Conservation (phyloP, 2,888 invertebrate genomes). For the Ennomos erosarius region DNA sequence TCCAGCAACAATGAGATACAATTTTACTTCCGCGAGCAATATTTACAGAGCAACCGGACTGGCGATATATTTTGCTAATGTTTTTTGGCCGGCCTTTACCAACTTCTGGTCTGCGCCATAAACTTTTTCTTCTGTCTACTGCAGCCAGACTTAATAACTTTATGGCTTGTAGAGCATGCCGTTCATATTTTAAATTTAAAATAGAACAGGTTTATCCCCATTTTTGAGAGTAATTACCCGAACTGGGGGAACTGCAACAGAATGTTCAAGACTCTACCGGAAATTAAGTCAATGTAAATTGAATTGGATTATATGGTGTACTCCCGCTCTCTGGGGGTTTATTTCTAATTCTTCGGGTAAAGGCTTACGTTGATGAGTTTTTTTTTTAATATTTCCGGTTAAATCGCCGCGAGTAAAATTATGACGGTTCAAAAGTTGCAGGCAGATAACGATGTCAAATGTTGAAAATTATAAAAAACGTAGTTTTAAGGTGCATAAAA, state of each 20-base stretch:
- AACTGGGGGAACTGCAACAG: conserved; percentile 25
- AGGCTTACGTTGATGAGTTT: conserved; percentile 32
- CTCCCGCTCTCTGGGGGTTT: conserved; percentile 27
- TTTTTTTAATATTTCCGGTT: conserved; percentile 19
- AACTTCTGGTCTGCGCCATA: conserved; percentile 54
- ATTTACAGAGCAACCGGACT: conserved; percentile 69
- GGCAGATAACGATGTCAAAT: conserved; percentile 18
- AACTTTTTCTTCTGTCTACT: conserved; percentile 62
- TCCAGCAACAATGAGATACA: conserved; percentile 77
- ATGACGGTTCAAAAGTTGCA: conserved; percentile 20
- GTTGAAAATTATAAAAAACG: conserved; percentile 2
- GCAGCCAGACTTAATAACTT: conserved; percentile 71
- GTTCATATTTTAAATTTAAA: conserved; percentile 67
- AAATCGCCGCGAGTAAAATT: conserved; percentile 34
- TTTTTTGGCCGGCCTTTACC: conserved; percentile 70
- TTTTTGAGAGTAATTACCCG: conserved; percentile 42
- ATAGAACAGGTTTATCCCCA: conserved; percentile 46
- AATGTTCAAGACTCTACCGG: conserved; percentile 23
- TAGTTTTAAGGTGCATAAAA: not conserved
- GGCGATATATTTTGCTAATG: conserved; percentile 66
- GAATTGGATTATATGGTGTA: conserved; percentile 52
- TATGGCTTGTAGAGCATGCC: conserved; percentile 67
- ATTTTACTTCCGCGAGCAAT: conserved; percentile 72
- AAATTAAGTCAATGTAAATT: conserved; percentile 57
- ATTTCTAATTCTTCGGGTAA: conserved; percentile 20